These are phyloP conservation scores for Pholis gunnellus DNA, from an alignment of 2,113 vertebrate species.

Conservation along the genomic window DNA sequence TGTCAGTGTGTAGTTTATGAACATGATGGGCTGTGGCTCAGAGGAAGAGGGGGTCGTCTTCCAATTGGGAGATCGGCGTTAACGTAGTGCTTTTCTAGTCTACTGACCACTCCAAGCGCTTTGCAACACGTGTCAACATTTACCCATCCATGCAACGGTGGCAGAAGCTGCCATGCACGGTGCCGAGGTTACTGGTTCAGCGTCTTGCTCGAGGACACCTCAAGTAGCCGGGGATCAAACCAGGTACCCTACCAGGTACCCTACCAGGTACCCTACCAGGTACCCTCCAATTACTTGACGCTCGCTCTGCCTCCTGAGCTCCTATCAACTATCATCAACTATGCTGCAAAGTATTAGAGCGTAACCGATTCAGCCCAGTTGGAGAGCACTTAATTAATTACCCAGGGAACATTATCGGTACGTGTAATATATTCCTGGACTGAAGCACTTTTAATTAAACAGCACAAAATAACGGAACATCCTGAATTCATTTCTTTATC, in stretches of 20 bases:
- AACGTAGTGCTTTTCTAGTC: neutral
- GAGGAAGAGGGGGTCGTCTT: neutral
- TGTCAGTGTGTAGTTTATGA: neutral
- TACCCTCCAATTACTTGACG: neutral
- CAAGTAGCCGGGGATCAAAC: neutral
- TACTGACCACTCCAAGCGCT: neutral
- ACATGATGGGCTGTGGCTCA: too few species aligned
- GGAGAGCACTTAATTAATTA: constrained; percentile 24
- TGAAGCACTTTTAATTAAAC: constrained; percentile 29
- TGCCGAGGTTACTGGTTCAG: neutral
- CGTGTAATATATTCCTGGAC: constrained; percentile 6
- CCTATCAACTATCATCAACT: neutral
- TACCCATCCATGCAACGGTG: neutral
- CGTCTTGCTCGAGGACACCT: neutral
- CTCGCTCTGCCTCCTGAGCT: neutral
- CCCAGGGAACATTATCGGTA: constrained; percentile 5
- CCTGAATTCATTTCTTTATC: neutral
- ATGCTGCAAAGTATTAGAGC: constrained; percentile 12
- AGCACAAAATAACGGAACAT: neutral
- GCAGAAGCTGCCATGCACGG: neutral
- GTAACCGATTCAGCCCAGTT: constrained; percentile 10
- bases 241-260: too few species aligned
- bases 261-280: too few species aligned
- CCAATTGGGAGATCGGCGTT: neutral
- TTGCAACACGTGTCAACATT: too few species aligned